Evolutionary conservation across 2,113 vertebrate species (phyloP), one percentile per base, ranked within the genome.

Genomic region (Danio rerio): DNA sequence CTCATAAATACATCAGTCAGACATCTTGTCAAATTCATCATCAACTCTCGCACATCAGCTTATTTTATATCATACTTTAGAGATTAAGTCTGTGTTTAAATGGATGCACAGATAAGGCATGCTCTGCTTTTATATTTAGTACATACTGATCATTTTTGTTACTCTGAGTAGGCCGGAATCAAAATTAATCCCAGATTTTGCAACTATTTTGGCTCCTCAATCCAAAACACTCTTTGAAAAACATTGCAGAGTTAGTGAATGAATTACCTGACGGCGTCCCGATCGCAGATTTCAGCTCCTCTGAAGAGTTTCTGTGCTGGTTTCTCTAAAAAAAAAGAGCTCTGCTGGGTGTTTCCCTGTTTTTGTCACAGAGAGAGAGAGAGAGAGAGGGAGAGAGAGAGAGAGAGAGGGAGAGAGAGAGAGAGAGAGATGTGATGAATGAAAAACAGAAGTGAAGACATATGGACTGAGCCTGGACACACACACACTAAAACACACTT

Each of bases 391-490:
- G 49, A 15, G 18, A 43, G 10, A 13, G 15, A 50, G 10, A 45
- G 9, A 31, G 9, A 15, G 18, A 43, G 10, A 13, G 15, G 40
- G 10, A 45, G 9, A 31, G 9, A 12, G 52, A 16, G 45, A 52
- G 20, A 18, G 20, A 40, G 7, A 43, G 56, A 62, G 21, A 63
- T 12, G 45, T 11, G 9, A 42, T n/a, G 9, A 55, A 53, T n/a
- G 12, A 66, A 18, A 42, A 0, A 50, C 15, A 56, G 6, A 58
- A 40, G 49, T 42, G 6, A 53, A 9, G 21, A 31, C 31, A 56
- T 56, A 7, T 10, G 53, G 9, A 81, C 89, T 78, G 90, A 88
- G 89, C 92, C 89, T 91, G 92, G 92, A 31, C 31, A 31, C 31
- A 31, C 31, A 31, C 31, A 31, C 31, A 31, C 31, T 31, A 31